Evolutionary conservation across 1,140 invertebrate species (phyloP).

Genomic region (Hypothenemus hampei): DNA sequence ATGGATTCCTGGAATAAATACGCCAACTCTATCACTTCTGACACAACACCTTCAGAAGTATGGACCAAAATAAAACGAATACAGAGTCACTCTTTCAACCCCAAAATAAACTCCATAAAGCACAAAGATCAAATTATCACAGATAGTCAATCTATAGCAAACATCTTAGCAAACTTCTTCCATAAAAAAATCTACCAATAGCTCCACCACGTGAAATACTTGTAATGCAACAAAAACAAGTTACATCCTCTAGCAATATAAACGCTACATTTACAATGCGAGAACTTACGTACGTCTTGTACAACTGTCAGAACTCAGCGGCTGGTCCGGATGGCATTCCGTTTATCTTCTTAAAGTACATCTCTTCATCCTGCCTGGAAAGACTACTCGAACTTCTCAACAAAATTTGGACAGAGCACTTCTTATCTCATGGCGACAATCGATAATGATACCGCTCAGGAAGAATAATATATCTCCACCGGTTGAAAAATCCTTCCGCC

Average conservation of each 20-base stretch:
- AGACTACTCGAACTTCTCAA: slow-evolving; percentile 3
- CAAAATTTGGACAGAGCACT: not conserved
- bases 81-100: not conserved
- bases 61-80: slow-evolving; percentile 10
- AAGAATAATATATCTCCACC: slow-evolving; percentile 9
- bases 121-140: slow-evolving; percentile 3
- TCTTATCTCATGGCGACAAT: slow-evolving; percentile 4
- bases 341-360: slow-evolving; percentile 6
- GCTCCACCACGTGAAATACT: not conserved
- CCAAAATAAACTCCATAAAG: slow-evolving; percentile 1
- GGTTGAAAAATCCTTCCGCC: slow-evolving; percentile 9
- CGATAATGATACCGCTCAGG: slow-evolving; percentile 12
- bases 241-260: not conserved
- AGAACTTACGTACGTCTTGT: slow-evolving; percentile 9
- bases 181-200: slow-evolving; percentile 3
- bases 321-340: slow-evolving; percentile 14
- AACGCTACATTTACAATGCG: slow-evolving; percentile 9
- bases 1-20: slow-evolving; percentile 6
- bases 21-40: slow-evolving; percentile 1
- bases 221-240: not conserved
- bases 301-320: slow-evolving; percentile 1
- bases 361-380: not conserved
- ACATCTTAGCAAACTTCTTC: slow-evolving; percentile 8
- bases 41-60: not conserved
- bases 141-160: slow-evolving; percentile 2